Conservation (phyloP, 1,140 invertebrate species). For the Hestina assimilis region DNA sequence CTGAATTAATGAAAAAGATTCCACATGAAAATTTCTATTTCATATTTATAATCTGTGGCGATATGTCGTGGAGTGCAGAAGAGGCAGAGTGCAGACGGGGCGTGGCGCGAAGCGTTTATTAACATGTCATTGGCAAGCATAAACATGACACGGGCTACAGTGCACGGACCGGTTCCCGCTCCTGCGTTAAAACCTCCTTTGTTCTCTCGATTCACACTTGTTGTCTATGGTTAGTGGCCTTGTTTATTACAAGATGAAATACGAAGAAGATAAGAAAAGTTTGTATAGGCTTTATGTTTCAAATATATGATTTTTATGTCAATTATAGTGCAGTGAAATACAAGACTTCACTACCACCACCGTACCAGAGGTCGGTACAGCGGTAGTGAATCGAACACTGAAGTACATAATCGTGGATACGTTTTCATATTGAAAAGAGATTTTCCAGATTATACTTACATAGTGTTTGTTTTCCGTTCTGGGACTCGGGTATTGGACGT, state of each 20-base stretch:
- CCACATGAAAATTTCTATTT: neutral
- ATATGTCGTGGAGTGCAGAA: conserved; percentile 9
- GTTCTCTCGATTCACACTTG: conserved; percentile 30
- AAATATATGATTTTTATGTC: no score
- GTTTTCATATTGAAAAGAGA: no score
- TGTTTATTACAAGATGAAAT: conserved; percentile 10
- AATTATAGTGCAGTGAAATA: no score
- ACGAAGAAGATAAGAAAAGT: neutral
- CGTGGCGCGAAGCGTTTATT: conserved; percentile 43
- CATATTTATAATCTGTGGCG: conserved; percentile 9
- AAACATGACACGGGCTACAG: conserved; percentile 40
- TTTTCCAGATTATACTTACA: no score
- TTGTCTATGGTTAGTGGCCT: conserved; percentile 38
- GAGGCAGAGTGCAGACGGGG: conserved; percentile 33
- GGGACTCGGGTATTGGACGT: no score
- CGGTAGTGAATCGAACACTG: no score
- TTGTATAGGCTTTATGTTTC: neutral
- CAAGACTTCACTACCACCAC: no score
- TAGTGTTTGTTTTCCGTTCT: no score
- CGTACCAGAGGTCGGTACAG: no score
- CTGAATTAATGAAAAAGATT: no score
- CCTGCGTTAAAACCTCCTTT: conserved; percentile 32
- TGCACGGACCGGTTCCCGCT: conserved; percentile 31
- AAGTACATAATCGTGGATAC: no score
- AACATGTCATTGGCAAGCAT: conserved; percentile 51